A percentile compares a stretch with the other conserved stretches of the same genome.
These are phyloP conservation scores for Hippocampus barbouri DNA, from an alignment of 2,113 vertebrate genomes.

Conservation along the genomic window DNA sequence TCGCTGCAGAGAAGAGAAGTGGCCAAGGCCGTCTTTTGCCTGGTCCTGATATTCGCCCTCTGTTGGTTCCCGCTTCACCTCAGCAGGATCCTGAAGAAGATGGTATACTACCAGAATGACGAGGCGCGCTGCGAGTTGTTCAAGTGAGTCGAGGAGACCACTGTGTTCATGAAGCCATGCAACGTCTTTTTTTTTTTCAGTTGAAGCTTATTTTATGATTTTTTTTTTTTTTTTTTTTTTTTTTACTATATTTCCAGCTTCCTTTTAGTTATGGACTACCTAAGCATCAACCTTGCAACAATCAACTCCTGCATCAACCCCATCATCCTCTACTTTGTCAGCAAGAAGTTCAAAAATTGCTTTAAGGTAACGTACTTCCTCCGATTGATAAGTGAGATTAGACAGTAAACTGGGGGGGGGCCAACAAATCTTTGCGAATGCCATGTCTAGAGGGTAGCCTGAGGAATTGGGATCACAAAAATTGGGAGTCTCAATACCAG, in stretches of 20 bases:
- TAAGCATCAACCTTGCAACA: constrained; percentile 87
- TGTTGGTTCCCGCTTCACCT: constrained; percentile 98
- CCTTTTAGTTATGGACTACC: constrained; percentile 87
- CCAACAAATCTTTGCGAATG: neutral
- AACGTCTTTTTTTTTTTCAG: too few species aligned
- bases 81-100: constrained; percentile 88
- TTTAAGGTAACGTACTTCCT: constrained; percentile 82
- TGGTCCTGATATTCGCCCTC: constrained; percentile 94
- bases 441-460: too few species aligned
- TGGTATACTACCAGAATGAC: constrained; percentile 72
- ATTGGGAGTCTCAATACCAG: too few species aligned
- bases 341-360: constrained; percentile 99
- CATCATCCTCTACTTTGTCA: constrained; percentile 96
- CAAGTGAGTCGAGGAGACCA: constrained; percentile 75
- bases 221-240: constrained; percentile 1
- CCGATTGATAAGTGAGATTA: neutral
- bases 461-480: too few species aligned
- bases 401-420: neutral
- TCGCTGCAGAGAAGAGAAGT: constrained; percentile 88
- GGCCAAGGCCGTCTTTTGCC: constrained; percentile 94
- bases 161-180: neutral
- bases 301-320: constrained; percentile 99
- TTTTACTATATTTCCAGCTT: constrained; percentile 74
- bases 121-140: constrained; percentile 83
- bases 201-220: neutral